phyloP scores from a whole-genome alignment of 1,140 invertebrate genomes.

The Neodiprion lecontei region DNA sequence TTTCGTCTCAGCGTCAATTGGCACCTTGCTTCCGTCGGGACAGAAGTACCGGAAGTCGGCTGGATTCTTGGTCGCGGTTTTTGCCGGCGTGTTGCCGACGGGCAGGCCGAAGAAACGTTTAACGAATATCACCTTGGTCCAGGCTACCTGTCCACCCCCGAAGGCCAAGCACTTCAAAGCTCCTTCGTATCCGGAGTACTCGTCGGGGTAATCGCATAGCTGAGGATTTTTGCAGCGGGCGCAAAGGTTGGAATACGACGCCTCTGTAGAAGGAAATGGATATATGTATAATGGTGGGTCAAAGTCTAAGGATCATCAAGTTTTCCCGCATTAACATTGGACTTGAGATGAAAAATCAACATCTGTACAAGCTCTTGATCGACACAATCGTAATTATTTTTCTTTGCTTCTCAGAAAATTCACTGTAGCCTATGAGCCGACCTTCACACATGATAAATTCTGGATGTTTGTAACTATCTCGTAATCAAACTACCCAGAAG shows the following conservation, averaged over 20 bases:
- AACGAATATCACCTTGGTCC: constrained; percentile 82
- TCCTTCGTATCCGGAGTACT: constrained; percentile 83
- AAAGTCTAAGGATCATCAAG: constrained; percentile 7
- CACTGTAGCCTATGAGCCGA: no score
- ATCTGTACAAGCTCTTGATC: no score
- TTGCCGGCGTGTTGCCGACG: constrained; percentile 63
- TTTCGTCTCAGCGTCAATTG: constrained; percentile 65
- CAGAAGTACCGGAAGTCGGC: constrained; percentile 78
- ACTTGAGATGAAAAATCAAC: no score
- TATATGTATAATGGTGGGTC: constrained; percentile 14
- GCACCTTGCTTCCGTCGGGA: constrained; percentile 76
- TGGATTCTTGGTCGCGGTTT: constrained; percentile 62
- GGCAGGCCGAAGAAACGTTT: constrained; percentile 76
- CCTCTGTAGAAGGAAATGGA: constrained; percentile 60
- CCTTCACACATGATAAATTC: no score
- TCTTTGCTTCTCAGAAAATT: no score
- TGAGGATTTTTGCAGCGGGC: constrained; percentile 75
- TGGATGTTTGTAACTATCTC: no score
- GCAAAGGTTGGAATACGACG: constrained; percentile 76
- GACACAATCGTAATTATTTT: no score
- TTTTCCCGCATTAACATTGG: no score
- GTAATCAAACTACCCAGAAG: no score
- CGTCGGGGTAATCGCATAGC: constrained; percentile 82
- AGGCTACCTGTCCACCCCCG: constrained; percentile 82
- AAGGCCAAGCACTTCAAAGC: constrained; percentile 81